Percentiles rank a stretch among this genome's conserved stretches.
phyloP scores from a whole-genome alignment of 2,113 vertebrate species.

The Pachypanchax playfairii region DNA sequence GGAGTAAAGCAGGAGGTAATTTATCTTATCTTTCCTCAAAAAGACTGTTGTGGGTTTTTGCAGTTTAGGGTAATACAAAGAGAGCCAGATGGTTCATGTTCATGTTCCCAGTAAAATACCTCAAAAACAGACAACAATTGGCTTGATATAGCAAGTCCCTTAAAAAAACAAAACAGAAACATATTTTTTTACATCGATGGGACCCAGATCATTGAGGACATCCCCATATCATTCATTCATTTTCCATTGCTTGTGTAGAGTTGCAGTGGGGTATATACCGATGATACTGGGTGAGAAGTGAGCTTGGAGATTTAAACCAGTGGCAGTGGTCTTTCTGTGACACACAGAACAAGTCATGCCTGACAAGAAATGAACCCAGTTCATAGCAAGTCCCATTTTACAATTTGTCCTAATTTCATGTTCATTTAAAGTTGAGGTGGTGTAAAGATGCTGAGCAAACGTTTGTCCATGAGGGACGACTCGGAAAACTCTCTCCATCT shows the following conservation, averaged over 20 bases:
- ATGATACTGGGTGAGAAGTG: neutral
- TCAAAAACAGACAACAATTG: neutral
- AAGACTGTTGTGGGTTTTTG: slow-evolving; percentile 26
- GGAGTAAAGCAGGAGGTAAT: slow-evolving; percentile 17
- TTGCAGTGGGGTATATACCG: too few relatives aligned
- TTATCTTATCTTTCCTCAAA: slow-evolving; percentile 39
- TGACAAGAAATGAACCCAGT: too few relatives aligned
- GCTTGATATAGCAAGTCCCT: neutral
- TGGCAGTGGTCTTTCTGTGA: too few relatives aligned
- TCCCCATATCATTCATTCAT: neutral
- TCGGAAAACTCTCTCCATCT: too few relatives aligned
- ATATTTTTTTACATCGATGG: neutral
- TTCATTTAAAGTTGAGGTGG: too few relatives aligned
- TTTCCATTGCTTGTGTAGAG: neutral
- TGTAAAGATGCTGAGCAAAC: too few relatives aligned
- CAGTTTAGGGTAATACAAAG: slow-evolving; percentile 27
- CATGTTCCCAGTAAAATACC: neutral
- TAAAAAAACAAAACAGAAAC: neutral
- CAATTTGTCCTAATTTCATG: too few relatives aligned
- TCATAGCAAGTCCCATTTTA: too few relatives aligned
- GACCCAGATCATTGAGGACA: neutral
- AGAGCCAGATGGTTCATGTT: slow-evolving; percentile 17
- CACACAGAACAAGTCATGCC: too few relatives aligned
- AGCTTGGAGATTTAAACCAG: too few relatives aligned
- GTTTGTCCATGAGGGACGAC: too few relatives aligned